phyloP scores from a whole-genome alignment of 2,888 invertebrate species.

The Heliothis peltigera region DNA sequence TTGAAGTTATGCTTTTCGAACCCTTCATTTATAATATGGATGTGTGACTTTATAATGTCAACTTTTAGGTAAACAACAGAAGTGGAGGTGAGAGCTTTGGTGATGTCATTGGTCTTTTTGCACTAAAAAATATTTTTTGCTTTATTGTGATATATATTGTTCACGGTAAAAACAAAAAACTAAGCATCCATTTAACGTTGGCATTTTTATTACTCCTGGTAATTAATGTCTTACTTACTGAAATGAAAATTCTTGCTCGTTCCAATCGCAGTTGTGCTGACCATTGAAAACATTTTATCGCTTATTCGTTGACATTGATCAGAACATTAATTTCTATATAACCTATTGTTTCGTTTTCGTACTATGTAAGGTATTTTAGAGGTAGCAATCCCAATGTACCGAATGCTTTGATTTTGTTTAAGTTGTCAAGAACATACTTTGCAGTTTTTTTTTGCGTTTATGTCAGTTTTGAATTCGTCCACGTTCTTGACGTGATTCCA shows the following conservation, averaged over 20 bases:
- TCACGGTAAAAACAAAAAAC: conserved; percentile 26
- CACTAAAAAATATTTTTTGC: conserved; percentile 4
- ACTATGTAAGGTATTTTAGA: conserved; percentile 72
- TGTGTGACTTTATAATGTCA: conserved; percentile 44
- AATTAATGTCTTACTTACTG: conserved; percentile 54
- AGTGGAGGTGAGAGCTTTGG: conserved; percentile 3
- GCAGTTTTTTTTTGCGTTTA: conserved; percentile 3
- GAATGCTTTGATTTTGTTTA: conserved; percentile 16
- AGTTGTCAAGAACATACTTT: not conserved
- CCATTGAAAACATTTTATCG: conserved; percentile 62
- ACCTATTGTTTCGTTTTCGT: conserved; percentile 74
- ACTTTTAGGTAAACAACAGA: conserved; percentile 13
- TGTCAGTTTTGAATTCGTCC: not conserved
- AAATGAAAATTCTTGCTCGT: conserved; percentile 49
- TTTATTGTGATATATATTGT: not conserved
- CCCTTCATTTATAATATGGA: conserved; percentile 58
- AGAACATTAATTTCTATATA: conserved; percentile 76
- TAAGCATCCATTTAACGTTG: conserved; percentile 30
- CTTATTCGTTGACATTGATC: conserved; percentile 71
- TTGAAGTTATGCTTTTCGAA: conserved; percentile 57
- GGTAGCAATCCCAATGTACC: conserved; percentile 36
- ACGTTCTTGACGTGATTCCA: not conserved
- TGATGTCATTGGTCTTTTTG: conserved; percentile 27
- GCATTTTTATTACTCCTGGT: conserved; percentile 44
- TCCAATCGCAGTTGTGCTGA: conserved; percentile 32